Conservation (phyloP, 2,113 vertebrate species). For the Corapipo altera region DNA sequence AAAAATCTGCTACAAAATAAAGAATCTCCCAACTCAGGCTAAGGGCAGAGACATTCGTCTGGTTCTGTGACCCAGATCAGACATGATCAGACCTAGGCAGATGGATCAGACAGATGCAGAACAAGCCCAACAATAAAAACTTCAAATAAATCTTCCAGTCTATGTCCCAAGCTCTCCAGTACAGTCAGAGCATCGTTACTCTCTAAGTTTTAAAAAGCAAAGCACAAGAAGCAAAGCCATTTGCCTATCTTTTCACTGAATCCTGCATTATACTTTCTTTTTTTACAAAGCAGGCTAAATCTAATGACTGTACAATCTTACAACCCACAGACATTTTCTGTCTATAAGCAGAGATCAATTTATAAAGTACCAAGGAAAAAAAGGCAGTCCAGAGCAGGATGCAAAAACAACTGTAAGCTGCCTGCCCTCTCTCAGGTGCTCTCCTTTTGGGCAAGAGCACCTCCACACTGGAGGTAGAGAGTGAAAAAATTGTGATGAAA, state of each 20-base stretch:
- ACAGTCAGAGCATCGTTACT: background rate
- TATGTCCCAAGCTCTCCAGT: background rate
- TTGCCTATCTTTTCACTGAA: background rate
- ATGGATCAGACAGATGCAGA: background rate
- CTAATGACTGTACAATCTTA: background rate
- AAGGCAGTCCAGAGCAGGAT: background rate
- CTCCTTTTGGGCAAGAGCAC: background rate
- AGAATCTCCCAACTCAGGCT: background rate
- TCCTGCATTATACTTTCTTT: background rate
- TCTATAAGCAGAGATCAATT: background rate
- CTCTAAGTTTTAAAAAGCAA: background rate
- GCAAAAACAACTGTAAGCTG: background rate
- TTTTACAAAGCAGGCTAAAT: background rate
- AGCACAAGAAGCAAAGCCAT: background rate
- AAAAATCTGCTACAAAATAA: background rate
- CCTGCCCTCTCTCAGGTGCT: background rate
- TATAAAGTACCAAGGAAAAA: background rate
- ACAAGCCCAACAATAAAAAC: background rate
- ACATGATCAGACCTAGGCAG: background rate
- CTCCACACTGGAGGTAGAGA: background rate
- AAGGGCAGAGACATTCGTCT: background rate
- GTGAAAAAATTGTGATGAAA: background rate
- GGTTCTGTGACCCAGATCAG: background rate
- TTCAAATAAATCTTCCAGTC: background rate
- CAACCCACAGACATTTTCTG: background rate